These are phyloP conservation scores for Rhombomys opimus DNA, from an alignment of 2,113 vertebrate genomes.

Conservation along the genomic window DNA sequence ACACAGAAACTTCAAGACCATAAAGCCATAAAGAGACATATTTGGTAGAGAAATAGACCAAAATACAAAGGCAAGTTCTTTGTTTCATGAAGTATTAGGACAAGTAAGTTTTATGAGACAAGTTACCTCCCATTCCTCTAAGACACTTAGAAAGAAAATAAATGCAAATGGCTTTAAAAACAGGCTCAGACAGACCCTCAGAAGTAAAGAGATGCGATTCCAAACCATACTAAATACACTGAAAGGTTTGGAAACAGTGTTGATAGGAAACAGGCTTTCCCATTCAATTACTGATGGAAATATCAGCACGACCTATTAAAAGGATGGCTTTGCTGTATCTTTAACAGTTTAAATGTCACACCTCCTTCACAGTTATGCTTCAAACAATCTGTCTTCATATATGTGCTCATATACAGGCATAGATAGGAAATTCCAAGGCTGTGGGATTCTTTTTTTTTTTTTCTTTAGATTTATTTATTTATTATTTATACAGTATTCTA, in stretches of 20 bases:
- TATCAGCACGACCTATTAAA: not conserved
- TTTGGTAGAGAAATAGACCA: not conserved
- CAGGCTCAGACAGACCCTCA: not conserved
- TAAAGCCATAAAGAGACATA: not conserved
- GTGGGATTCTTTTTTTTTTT: not conserved
- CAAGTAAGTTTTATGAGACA: not conserved
- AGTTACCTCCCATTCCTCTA: not conserved
- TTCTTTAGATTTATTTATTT: too few relatives aligned
- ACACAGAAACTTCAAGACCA: conserved; percentile 26
- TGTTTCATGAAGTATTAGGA: not conserved
- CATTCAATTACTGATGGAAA: not conserved
- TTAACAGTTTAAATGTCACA: not conserved
- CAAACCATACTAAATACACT: not conserved
- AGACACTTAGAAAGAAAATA: not conserved
- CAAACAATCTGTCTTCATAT: not conserved
- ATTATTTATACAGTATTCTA: too few relatives aligned
- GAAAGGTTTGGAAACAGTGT: not conserved
- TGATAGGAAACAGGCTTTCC: not conserved
- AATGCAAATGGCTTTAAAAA: not conserved
- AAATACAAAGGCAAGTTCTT: not conserved
- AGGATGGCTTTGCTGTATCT: not conserved
- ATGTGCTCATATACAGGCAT: not conserved
- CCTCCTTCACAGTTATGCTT: not conserved
- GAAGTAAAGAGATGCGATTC: not conserved
- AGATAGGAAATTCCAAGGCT: not conserved